phyloP scores from a whole-genome alignment of 1,140 invertebrate species.

The Zophobas morio region DNA sequence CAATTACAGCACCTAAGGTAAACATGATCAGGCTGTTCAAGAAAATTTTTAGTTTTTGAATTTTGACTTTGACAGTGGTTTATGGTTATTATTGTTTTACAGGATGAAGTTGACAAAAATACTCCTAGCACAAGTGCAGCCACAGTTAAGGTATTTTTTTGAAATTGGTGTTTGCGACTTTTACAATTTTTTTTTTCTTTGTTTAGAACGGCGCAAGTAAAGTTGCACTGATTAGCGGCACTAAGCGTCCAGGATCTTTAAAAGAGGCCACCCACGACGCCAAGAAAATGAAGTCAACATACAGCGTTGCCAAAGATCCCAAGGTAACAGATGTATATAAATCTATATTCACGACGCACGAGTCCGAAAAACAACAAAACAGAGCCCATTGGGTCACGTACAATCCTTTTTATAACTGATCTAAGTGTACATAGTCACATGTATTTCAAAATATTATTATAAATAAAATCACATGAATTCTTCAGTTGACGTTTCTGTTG shows the following conservation, averaged over 20 bases:
- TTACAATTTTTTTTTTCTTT: not conserved
- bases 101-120: not conserved
- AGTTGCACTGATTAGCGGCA: not conserved
- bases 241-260: slow-evolving; percentile 43
- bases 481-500: slow-evolving; percentile 77
- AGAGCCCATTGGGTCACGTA: slow-evolving; percentile 98
- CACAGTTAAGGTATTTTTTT: not conserved
- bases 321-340: slow-evolving; percentile 93
- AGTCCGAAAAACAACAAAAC: slow-evolving; percentile 87
- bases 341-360: slow-evolving; percentile 93
- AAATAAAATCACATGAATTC: slow-evolving; percentile 65
- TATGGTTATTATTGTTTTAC: not conserved
- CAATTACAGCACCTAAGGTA: slow-evolving; percentile 34
- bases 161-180: not conserved
- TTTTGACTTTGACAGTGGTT: not conserved
- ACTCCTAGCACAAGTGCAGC: not conserved
- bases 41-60: no score
- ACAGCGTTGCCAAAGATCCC: slow-evolving; percentile 93
- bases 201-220: slow-evolving; percentile 52
- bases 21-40: not conserved
- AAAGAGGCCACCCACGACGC: slow-evolving; percentile 51
- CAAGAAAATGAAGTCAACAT: slow-evolving; percentile 83
- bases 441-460: slow-evolving; percentile 6
- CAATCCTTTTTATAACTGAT: slow-evolving; percentile 95
- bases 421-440: not conserved